A percentile compares a stretch with the other conserved stretches of the same genome.
phyloP scores from a whole-genome alignment of 2,888 invertebrate species.

The Polydrusus pterygomalis region DNA sequence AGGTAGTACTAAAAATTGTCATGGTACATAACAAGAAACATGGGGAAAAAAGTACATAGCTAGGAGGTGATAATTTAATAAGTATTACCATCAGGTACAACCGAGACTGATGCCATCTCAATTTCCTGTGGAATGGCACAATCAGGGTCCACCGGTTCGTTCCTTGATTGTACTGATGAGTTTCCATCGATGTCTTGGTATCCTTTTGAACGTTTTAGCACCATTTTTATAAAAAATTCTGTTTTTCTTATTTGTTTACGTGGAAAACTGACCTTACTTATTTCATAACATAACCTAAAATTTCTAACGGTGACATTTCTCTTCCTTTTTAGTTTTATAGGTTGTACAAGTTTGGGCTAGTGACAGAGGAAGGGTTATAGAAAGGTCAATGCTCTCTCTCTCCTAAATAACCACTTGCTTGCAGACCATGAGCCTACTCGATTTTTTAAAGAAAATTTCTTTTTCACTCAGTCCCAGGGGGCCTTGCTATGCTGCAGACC shows the following conservation, averaged over 20 bases:
- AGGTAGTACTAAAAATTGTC: neutral
- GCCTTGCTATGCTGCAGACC: too few relatives aligned
- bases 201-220: slow-evolving; percentile 76
- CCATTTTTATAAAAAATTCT: slow-evolving; percentile 62
- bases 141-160: slow-evolving; percentile 74
- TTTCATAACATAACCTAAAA: slow-evolving; percentile 21
- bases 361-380: too few relatives aligned
- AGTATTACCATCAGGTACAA: slow-evolving; percentile 84
- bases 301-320: slow-evolving; percentile 7
- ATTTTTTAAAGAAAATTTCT: too few relatives aligned
- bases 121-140: slow-evolving; percentile 76
- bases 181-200: slow-evolving; percentile 78
- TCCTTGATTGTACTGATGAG: slow-evolving; percentile 58
- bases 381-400: too few relatives aligned
- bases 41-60: neutral
- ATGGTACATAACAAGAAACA: neutral
- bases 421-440: too few relatives aligned
- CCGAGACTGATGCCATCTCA: slow-evolving; percentile 87
- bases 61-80: neutral
- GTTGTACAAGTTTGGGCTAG: too few relatives aligned
- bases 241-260: slow-evolving; percentile 54
- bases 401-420: too few relatives aligned
- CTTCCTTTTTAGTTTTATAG: too few relatives aligned
- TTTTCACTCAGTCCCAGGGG: too few relatives aligned
- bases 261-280: slow-evolving; percentile 44